Evolutionary conservation across 2,888 invertebrate species (phyloP).

Genomic region (Ichneumon xanthorius): DNA sequence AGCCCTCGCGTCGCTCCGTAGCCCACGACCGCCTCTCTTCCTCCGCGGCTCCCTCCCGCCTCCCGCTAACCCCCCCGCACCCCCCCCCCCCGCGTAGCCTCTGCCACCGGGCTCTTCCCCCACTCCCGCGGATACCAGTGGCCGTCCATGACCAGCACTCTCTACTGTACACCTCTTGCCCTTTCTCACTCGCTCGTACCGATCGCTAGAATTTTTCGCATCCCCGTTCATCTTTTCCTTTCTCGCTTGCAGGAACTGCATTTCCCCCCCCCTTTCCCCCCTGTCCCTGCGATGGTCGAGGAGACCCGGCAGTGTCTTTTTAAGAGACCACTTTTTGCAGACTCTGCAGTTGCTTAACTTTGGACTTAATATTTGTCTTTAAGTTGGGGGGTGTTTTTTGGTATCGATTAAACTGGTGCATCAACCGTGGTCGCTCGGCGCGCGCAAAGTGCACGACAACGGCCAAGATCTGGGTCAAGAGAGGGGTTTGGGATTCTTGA

Average conservation of each 20-base stretch:
- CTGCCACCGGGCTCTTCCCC: slow-evolving; percentile 24
- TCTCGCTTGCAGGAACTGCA: not conserved
- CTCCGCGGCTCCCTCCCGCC: slow-evolving; percentile 46
- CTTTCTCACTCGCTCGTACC: slow-evolving; percentile 39
- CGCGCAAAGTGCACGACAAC: slow-evolving; percentile 45
- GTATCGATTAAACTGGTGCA: not conserved
- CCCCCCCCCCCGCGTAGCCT: slow-evolving; percentile 4
- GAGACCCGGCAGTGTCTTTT: not conserved
- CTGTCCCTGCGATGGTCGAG: not conserved
- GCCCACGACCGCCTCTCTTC: slow-evolving; percentile 59
- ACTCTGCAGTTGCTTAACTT: no score
- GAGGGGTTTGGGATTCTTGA: slow-evolving; percentile 82
- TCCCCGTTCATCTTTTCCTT: not conserved
- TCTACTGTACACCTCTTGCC: slow-evolving; percentile 33
- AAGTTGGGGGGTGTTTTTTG: not conserved
- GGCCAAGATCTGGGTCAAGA: slow-evolving; percentile 83
- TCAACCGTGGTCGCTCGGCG: not conserved
- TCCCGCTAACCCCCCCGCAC: not conserved
- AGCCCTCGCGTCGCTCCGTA: slow-evolving; percentile 58
- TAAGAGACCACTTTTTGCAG: no score
- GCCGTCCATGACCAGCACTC: slow-evolving; percentile 65
- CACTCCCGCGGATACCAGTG: slow-evolving; percentile 10
- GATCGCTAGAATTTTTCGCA: slow-evolving; percentile 28
- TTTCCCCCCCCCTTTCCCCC: not conserved
- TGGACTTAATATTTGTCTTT: no score